Base-by-base conservation (phyloP, 2,888 invertebrate species). In the Netelia inedita region DNA sequence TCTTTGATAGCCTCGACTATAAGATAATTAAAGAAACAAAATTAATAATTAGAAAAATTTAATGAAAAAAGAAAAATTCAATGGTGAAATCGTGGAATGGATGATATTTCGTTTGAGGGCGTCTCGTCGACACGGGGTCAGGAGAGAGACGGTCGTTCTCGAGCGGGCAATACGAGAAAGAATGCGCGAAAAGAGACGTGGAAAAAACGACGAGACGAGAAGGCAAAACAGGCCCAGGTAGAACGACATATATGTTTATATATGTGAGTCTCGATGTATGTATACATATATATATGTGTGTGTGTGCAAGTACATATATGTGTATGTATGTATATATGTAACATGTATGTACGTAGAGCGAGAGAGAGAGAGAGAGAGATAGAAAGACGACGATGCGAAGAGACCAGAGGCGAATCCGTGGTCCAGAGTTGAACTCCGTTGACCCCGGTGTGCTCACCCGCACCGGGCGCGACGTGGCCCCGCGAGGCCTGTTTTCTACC, bases 401-500 rank as follows among this genome's bases (percentile, higher is more conserved):
- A 84, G 83, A 87, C 87, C 84, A 71, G 88, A 88, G 89, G 89
- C 90, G 88, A 86, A 89, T 87, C 85, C 78, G 82, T 84, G 88
- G 88, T 88, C 89, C 88, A 87, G 86, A 86, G 89, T 88, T 92
- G 92, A 92, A 91, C 92, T 92, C 91, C 74, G 87, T 90, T 92
- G 92, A 92, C 92, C 92, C 88, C 89, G 86, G 87, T 86, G 89
- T 92, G 91, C 89, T 91, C 91, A 92, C 92, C 92, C 90, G 91
- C 92, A 92, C 91, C 89, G 87, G 68, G 71, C 66, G 57, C 68
- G 63, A 50, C 75, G 73, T 84, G 75, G 79, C 79, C 79, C 82
- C 73, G 82, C 87, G 86, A 84, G 87, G 87, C 89, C 87, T 73
- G 88, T 83, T 87, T 79, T 86, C 85, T 85, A 79, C 85, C 86